Percentiles rank a stretch among this genome's conserved stretches.
phyloP scores from a whole-genome alignment of 2,797 vertebrate genomes.

The Trichosurus vulpecula region DNA sequence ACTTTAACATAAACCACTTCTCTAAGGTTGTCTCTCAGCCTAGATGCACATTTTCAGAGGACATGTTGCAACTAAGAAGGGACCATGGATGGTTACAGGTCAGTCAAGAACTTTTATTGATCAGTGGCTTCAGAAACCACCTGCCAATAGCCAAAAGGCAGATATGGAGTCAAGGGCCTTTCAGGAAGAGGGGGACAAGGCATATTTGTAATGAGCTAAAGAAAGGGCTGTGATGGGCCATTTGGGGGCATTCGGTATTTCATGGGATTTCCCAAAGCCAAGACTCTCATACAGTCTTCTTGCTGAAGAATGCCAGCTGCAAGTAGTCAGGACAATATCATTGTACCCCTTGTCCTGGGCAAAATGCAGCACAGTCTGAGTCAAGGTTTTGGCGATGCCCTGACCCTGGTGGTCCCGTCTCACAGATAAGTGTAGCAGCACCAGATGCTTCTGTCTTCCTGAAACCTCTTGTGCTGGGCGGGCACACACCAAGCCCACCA shows the following conservation, averaged over 20 bases:
- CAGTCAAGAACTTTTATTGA: not conserved
- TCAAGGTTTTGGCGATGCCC: conserved; percentile 44
- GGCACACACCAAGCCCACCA: conserved; percentile 76
- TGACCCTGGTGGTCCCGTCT: conserved; percentile 49
- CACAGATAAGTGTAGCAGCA: conserved; percentile 73
- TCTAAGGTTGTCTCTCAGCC: too few relatives aligned
- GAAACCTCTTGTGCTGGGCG: not conserved
- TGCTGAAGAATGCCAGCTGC: conserved; percentile 71
- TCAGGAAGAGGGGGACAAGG: not conserved
- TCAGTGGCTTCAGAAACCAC: not conserved
- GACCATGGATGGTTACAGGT: not conserved
- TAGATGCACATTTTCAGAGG: not conserved
- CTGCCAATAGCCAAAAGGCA: not conserved
- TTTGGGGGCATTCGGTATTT: accelerated
- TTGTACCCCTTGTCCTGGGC: conserved; percentile 44
- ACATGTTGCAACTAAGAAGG: not conserved
- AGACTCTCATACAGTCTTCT: conserved; percentile 72
- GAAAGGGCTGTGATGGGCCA: not conserved
- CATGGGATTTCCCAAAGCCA: conserved; percentile 67
- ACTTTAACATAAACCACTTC: not conserved
- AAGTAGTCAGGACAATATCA: conserved; percentile 70
- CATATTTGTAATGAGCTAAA: not conserved
- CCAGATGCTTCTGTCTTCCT: conserved; percentile 44
- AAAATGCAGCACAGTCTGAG: conserved; percentile 32
- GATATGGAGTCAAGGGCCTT: not conserved